phyloP scores from a whole-genome alignment of 2,888 invertebrate species.

The Sympetrum striolatum region DNA sequence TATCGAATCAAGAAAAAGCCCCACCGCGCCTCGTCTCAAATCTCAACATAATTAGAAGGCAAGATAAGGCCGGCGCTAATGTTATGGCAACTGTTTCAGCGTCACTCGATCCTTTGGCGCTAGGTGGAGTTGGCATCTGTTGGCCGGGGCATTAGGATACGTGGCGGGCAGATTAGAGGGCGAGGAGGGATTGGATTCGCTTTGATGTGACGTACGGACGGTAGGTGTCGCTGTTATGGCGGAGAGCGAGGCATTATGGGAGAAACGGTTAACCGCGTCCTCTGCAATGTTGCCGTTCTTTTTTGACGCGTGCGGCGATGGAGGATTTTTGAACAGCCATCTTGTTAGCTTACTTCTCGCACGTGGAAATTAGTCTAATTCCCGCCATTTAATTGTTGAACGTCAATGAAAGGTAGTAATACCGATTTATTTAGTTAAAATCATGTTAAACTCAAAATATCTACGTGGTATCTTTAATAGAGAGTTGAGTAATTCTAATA shows the following conservation, averaged over 20 bases:
- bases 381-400: neutral
- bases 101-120: slow-evolving; percentile 23
- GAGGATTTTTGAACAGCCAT: neutral
- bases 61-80: neutral
- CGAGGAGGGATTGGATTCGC: slow-evolving; percentile 8
- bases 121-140: neutral
- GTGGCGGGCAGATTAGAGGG: slow-evolving; percentile 29
- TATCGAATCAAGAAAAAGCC: neutral
- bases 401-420: neutral
- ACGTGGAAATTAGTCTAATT: neutral
- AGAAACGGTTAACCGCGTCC: neutral
- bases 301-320: neutral
- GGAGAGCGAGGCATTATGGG: neutral
- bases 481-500: too few relatives aligned
- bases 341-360: neutral
- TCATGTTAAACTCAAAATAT: too few relatives aligned
- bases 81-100: slow-evolving; percentile 17
- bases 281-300: neutral
- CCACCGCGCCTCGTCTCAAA: neutral
- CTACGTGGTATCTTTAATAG: neutral
- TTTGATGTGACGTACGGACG: slow-evolving; percentile 34
- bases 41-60: neutral
- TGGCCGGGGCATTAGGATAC: neutral
- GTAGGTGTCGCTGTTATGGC: neutral
- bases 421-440: neutral